Evolutionary conservation across 2,797 vertebrate genomes (phyloP).

Genomic region (Vireo griseus): DNA sequence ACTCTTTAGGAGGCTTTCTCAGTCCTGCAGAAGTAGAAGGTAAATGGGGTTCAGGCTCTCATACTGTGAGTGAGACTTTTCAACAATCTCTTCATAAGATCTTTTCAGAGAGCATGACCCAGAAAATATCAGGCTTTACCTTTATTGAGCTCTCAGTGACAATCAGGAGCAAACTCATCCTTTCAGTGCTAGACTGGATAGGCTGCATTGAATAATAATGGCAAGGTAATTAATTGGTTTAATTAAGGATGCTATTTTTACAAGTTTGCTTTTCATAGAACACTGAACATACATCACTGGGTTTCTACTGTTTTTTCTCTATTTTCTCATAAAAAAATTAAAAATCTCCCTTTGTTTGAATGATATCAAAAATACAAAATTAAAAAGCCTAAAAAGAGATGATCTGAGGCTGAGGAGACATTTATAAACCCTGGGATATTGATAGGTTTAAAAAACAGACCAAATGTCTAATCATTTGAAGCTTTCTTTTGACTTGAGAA

Average conservation of each 20-base stretch:
- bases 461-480: not conserved
- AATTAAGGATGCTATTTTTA: not conserved
- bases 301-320: not conserved
- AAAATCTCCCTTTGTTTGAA: not conserved
- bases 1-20: not conserved
- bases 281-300: not conserved
- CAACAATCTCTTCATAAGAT: not conserved
- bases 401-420: not conserved
- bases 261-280: not conserved
- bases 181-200: not conserved
- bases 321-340: not conserved
- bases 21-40: not conserved
- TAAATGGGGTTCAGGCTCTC: not conserved
- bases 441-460: not conserved
- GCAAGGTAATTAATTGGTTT: not conserved
- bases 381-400: not conserved
- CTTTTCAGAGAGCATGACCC: constrained; percentile 8
- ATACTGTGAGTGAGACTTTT: not conserved
- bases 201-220: not conserved
- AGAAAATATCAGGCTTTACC: not conserved
- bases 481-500: not conserved
- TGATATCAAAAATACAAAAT: not conserved
- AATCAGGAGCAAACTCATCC: not conserved
- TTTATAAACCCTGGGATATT: not conserved
- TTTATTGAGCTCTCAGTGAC: not conserved